Base-by-base conservation (phyloP, 2,797 vertebrate genomes). In the Triplophysa bombifrons region DNA sequence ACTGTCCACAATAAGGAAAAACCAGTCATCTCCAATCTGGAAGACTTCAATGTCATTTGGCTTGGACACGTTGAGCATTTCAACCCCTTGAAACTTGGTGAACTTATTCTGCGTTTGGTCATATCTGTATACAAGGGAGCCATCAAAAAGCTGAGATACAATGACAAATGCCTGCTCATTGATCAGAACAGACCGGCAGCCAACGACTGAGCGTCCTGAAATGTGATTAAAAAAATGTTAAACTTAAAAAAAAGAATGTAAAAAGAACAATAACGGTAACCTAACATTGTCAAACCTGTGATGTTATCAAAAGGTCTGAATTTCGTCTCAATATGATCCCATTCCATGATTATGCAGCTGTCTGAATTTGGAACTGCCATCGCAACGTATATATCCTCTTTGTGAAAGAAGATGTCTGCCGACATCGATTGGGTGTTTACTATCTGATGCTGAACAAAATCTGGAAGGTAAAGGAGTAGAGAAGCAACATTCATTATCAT, bases 261-360 rank as follows among this genome's bases (percentile, higher is more conserved):
- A 9, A 64, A 44, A 19, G 11, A 51, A 10, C 20, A 46, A 74
- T 34, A 22, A 58, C 44, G 22, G 4, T n/a, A 10, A 73, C 27
- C 38, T 71, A 16, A 60, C 51, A 61, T 3, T 51, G 44, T 82
- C 86, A 84, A 91, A 99, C 98, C 98, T 95, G 97, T 97, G 84
- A 99, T 99, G 38, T 98, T 98, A 90, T 99, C 97, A 0, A 98
- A 98, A 84, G 94, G 96, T 85, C 98, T 94, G 93, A 99, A 99
- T 80, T 98, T 96, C 93, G 96, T 96, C 87, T 99, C 98, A 64
- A 99, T 95, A 90, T 99, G 98, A 89, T 99, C 98, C 98, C 98
- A 99, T 86, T 99, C 96, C 91, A 99, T 92, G 80, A 99, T 92
- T 91, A 96, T 94, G 87, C 98, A 99, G 91, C 97, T 99, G 93